Conservation (phyloP, 2,888 invertebrate species). For the Netelia melanura region DNA sequence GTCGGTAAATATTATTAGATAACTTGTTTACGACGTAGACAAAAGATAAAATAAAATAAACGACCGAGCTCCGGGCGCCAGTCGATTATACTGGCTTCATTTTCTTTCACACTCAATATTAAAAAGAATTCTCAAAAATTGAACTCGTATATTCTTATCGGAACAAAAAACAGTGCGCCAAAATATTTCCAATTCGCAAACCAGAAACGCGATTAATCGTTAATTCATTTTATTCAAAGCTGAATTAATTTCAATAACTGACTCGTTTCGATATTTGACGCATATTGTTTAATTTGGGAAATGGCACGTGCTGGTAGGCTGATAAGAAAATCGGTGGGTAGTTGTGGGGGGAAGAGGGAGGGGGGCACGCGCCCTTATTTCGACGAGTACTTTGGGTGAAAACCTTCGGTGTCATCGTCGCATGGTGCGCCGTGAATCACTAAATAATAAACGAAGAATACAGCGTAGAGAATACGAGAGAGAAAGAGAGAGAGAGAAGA, state of each 20-base stretch:
- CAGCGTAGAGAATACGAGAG: background rate
- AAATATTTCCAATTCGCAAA: too few relatives aligned
- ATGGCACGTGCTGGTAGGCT: background rate
- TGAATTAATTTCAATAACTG: too few relatives aligned
- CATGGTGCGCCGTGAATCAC: conserved; percentile 28
- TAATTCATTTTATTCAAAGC: too few relatives aligned
- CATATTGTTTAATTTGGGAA: conserved; percentile 3
- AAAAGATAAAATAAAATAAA: background rate
- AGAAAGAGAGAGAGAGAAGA: conserved; percentile 13
- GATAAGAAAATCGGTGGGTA: background rate
- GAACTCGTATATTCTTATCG: too few relatives aligned
- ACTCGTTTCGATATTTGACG: background rate
- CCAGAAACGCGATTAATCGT: too few relatives aligned
- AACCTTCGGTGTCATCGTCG: conserved; percentile 23
- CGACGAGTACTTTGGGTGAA: background rate
- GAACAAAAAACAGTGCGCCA: too few relatives aligned
- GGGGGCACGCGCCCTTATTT: background rate
- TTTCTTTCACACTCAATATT: too few relatives aligned
- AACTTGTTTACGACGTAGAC: background rate
- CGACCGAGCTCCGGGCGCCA: background rate
- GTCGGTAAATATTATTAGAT: background rate
- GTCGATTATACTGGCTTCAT: too few relatives aligned
- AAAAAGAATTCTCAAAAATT: too few relatives aligned
- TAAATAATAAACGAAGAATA: conserved; percentile 26
- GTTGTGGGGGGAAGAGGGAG: background rate